Base-by-base conservation (phyloP, 1,140 invertebrate genomes). In the Coboldia fuscipes region DNA sequence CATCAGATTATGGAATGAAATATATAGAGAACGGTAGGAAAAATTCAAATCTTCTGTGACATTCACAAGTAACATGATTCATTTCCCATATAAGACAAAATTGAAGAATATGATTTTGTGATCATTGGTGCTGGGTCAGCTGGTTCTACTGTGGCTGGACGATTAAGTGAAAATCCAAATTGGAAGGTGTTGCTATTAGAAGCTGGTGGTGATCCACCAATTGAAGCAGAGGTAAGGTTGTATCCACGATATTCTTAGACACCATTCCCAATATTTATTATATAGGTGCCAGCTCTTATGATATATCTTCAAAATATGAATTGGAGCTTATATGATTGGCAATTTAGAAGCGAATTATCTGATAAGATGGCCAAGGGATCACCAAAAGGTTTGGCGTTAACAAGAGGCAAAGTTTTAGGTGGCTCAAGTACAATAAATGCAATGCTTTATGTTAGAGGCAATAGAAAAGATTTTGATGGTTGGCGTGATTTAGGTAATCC, bases 41-140 rank as follows among this genome's bases (percentile, higher is more conserved):
- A 15, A 13, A n/a, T n/a, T n/a, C n/a, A n/a, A n/a, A n/a, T n/a
- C n/a, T n/a, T n/a, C n/a, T n/a, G n/a, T n/a, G n/a, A n/a, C n/a
- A n/a, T n/a, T n/a, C n/a, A n/a, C n/a, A n/a, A n/a, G n/a, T n/a
- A 17, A 30, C 12, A 15, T 4, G 14, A 30, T 4, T 19, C 17
- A 10, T 15, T 17, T 31, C 17, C 17, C 16, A 12, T 17, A 19
- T n/a, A 31, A 16, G 12, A 19, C 6, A 21, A n/a, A n/a, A n/a
- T 34, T 4, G 13, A 26, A 6, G 21, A 34, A 15, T 63, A 50
- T 35, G 61, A 63, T 34, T 64, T 62, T 28, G 54, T 63, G 27
- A 43, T 64, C 9, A 57, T 93, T 2, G 89, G 89, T 0, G 79
- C 71, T 3, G 89, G 89, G 14, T 90, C 86, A 0, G 83, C 85